Evolutionary conservation across 2,888 invertebrate species (phyloP).

Genomic region (Oligia strigilis): DNA sequence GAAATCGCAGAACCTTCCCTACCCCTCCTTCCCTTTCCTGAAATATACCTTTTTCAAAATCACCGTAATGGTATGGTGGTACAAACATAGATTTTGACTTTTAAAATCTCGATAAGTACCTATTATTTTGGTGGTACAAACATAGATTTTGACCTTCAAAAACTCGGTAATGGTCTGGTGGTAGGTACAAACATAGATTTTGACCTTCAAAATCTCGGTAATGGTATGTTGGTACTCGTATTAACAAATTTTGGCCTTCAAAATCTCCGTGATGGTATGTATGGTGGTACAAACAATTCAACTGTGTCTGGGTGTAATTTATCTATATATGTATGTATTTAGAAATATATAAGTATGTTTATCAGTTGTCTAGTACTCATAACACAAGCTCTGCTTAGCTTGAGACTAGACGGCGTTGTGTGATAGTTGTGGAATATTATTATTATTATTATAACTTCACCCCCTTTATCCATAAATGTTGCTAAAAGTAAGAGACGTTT

Average conservation of each 20-base stretch:
- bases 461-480: too few relatives aligned
- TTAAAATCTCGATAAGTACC: background rate
- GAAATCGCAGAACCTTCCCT: background rate
- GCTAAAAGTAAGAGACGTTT: too few relatives aligned
- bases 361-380: too few relatives aligned
- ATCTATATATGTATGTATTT: too few relatives aligned
- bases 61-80: background rate
- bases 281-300: background rate
- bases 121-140: background rate
- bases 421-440: too few relatives aligned
- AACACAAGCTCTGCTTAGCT: too few relatives aligned
- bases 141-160: too few relatives aligned
- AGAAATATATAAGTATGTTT: too few relatives aligned
- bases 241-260: too few relatives aligned
- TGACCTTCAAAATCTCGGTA: background rate
- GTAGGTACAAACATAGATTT: background rate
- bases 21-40: background rate
- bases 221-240: background rate
- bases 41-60: background rate
- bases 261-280: background rate
- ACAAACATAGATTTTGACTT: background rate
- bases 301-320: too few relatives aligned
- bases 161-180: background rate
- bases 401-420: too few relatives aligned
- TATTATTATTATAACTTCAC: too few relatives aligned